Percentiles rank a stretch among this genome's conserved stretches.
Conservation (phyloP, 2,113 vertebrate species). For the Apodemus sylvaticus region DNA sequence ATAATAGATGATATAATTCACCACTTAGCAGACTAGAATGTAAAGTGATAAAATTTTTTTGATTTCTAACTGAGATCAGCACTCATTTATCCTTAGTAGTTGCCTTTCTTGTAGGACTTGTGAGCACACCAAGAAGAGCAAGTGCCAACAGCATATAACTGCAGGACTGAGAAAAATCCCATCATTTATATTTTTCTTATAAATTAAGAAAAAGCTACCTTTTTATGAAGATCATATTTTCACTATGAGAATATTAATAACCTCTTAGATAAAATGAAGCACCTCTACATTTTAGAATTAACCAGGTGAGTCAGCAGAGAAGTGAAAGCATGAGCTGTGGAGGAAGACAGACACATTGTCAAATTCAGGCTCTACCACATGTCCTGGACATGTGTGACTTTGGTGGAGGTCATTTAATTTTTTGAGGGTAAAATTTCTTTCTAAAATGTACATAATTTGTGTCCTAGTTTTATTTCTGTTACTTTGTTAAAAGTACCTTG, state of each 20-base stretch:
- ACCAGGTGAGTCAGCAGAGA: neutral
- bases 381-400: neutral
- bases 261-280: neutral
- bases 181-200: neutral
- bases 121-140: neutral
- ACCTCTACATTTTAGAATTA: neutral
- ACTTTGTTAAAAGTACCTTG: neutral
- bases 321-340: neutral
- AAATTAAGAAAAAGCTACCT: neutral
- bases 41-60: slow-evolving; percentile 30
- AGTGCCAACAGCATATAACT: neutral
- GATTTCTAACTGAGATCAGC: slow-evolving; percentile 37
- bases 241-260: neutral
- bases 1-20: neutral
- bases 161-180: neutral
- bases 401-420: neutral
- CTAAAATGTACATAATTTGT: slow-evolving; percentile 4
- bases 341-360: neutral
- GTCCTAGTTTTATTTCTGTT: neutral
- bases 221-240: neutral
- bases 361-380: neutral
- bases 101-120: slow-evolving; percentile 18
- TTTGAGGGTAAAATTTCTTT: neutral
- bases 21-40: neutral
- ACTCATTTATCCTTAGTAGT: neutral